A percentile compares a stretch with the other conserved stretches of the same genome.
Evolutionary conservation across 2,888 invertebrate genomes (phyloP).

Genomic region (Pachliopta kotzebuea): DNA sequence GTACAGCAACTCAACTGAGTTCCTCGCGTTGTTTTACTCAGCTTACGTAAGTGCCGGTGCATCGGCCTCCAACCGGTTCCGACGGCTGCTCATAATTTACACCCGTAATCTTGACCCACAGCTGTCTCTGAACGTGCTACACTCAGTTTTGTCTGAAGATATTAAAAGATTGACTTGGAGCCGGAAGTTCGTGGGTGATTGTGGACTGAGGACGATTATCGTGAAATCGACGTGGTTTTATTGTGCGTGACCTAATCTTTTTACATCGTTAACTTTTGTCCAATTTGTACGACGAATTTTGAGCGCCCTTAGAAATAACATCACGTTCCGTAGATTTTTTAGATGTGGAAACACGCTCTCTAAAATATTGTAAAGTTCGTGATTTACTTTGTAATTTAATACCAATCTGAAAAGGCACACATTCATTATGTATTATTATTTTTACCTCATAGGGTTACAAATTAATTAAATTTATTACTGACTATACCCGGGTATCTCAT

Average conservation of each 20-base stretch:
- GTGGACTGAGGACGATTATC: conserved; percentile 44
- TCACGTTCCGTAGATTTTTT: conserved; percentile 3
- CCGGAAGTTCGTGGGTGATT: conserved; percentile 48
- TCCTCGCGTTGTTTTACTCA: conserved; percentile 14
- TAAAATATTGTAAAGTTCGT: too few relatives aligned
- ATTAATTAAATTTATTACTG: not conserved
- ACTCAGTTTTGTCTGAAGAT: conserved; percentile 47
- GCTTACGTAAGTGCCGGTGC: conserved; percentile 44
- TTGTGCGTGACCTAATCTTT: conserved; percentile 11
- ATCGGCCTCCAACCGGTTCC: conserved; percentile 64
- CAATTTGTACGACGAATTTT: not conserved
- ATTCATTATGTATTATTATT: too few relatives aligned
- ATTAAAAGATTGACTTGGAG: conserved; percentile 45
- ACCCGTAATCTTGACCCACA: conserved; percentile 75
- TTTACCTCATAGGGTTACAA: not conserved
- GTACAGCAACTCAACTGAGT: conserved; percentile 2
- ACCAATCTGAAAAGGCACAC: too few relatives aligned
- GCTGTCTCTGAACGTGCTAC: conserved; percentile 59
- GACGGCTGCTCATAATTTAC: conserved; percentile 55
- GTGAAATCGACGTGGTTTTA: conserved; percentile 15
- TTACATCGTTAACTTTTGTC: conserved; percentile 14
- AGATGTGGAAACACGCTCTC: too few relatives aligned
- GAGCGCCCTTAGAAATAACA: conserved; percentile 8
- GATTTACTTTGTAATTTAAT: too few relatives aligned
- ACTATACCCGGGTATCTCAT: not conserved